Evolutionary conservation across 1,140 invertebrate species (phyloP).

Genomic region (Drosophila repletoides): DNA sequence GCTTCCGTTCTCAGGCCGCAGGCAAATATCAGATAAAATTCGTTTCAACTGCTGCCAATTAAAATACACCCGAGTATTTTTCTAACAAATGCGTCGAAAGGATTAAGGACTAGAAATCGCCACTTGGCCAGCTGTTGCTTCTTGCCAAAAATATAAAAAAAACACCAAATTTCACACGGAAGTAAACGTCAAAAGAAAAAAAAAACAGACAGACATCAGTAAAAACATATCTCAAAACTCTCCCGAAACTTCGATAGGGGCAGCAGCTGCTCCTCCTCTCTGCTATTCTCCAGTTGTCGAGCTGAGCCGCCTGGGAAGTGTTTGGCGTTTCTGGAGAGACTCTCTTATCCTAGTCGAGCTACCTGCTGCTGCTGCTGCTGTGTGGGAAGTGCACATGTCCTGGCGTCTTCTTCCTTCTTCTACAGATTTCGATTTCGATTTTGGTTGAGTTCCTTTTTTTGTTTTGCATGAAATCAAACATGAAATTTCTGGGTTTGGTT

Average conservation of each 20-base stretch:
- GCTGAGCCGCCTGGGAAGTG: slow-evolving; percentile 18
- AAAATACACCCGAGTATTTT: background rate
- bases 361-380: slow-evolving; percentile 29
- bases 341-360: slow-evolving; percentile 16
- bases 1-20: slow-evolving; percentile 33
- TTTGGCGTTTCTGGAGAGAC: background rate
- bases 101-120: slow-evolving; percentile 37
- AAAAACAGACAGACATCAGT: background rate
- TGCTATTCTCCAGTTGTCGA: background rate
- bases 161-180: slow-evolving; percentile 39
- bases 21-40: slow-evolving; percentile 23
- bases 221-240: slow-evolving; percentile 33
- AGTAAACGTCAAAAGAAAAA: slow-evolving; percentile 16
- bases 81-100: slow-evolving; percentile 35
- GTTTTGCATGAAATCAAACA: slow-evolving; percentile 44
- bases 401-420: background rate
- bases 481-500: too few species aligned
- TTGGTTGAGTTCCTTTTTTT: slow-evolving; percentile 1
- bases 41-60: slow-evolving; percentile 32
- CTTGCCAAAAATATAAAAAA: background rate
- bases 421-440: background rate
- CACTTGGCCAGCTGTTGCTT: slow-evolving; percentile 20
- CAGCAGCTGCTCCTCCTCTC: slow-evolving; percentile 16
- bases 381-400: slow-evolving; percentile 46
- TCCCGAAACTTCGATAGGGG: background rate